Evolutionary conservation across 2,888 invertebrate species (phyloP).

Genomic region (Calliphora vomitoria): DNA sequence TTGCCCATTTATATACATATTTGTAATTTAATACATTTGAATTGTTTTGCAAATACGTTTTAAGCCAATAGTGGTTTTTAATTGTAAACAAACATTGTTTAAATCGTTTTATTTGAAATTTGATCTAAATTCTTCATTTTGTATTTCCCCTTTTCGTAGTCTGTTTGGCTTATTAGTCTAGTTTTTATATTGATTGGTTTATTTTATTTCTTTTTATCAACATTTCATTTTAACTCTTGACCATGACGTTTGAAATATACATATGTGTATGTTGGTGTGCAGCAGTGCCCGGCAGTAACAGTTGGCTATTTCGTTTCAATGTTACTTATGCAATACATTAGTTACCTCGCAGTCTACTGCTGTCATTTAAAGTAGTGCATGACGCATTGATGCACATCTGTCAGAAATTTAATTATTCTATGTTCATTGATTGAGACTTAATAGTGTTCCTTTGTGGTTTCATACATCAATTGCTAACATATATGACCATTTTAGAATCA

Average conservation of each 20-base stretch:
- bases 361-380: no score
- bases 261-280: neutral
- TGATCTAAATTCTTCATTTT: neutral
- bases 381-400: no score
- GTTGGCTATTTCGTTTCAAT: no score
- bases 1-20: neutral
- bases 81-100: neutral
- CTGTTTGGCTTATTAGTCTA: constrained; percentile 24
- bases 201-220: constrained; percentile 6
- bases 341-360: no score
- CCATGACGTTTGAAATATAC: constrained; percentile 31
- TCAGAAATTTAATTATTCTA: no score
- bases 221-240: constrained; percentile 30
- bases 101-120: constrained; percentile 38
- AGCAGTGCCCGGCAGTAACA: no score
- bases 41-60: neutral
- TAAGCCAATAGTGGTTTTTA: neutral
- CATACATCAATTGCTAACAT: no score
- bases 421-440: no score
- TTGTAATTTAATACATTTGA: neutral
- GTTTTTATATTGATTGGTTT: constrained; percentile 40
- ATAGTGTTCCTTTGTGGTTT: no score
- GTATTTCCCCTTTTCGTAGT: neutral
- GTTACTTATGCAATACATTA: no score
- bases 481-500: no score